These are phyloP conservation scores for Crotalus tigris DNA, from an alignment of 2,113 vertebrate species.

Conservation along the genomic window DNA sequence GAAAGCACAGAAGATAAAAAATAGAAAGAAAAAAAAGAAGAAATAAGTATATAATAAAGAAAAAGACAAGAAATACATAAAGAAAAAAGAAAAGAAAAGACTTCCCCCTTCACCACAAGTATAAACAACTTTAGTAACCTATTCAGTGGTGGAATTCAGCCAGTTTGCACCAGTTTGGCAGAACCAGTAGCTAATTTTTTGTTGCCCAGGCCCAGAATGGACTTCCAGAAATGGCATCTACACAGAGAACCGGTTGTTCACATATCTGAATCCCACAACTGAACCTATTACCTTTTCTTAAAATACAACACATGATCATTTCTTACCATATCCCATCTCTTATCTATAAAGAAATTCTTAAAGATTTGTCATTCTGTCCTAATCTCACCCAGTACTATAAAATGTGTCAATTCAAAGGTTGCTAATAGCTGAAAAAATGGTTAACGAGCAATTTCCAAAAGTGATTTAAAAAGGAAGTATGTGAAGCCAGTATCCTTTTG, in stretches of 20 bases:
- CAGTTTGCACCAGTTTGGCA: no score
- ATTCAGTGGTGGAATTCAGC: no score
- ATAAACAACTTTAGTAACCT: no score
- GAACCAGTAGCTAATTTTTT: no score
- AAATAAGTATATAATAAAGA: background rate
- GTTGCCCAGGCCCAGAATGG: no score
- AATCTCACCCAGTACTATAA: background rate
- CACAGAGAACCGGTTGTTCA: no score
- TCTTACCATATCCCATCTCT: background rate
- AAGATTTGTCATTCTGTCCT: background rate
- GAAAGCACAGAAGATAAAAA: background rate
- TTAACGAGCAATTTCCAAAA: background rate
- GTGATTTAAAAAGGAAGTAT: background rate
- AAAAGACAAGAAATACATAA: background rate
- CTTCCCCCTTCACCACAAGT: background rate
- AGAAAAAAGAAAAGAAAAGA: background rate
- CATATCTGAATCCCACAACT: no score
- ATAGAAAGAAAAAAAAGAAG: background rate
- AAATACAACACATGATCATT: background rate
- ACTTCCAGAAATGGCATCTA: no score
- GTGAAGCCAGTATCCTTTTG: background rate
- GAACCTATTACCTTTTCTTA: background rate
- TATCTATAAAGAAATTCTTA: background rate
- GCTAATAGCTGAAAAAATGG: background rate
- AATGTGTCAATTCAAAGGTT: background rate